These are phyloP conservation scores for Eurosta solidaginis DNA, from an alignment of 1,140 invertebrate genomes.

Conservation along the genomic window DNA sequence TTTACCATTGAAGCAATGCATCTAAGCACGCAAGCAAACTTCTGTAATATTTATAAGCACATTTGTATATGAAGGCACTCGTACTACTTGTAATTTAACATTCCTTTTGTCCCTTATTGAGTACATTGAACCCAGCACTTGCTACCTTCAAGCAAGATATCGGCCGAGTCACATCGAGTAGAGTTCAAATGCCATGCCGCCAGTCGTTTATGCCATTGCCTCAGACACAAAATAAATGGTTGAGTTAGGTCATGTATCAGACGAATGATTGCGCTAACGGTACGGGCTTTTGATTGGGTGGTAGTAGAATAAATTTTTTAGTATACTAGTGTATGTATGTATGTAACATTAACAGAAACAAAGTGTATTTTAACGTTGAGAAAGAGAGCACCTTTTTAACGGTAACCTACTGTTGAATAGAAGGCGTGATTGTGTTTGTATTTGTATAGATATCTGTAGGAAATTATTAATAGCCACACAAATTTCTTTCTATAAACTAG, in stretches of 20 bases:
- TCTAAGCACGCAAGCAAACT: background rate
- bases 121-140: background rate
- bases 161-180: background rate
- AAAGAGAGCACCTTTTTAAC: too few relatives aligned
- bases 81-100: too few relatives aligned
- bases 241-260: background rate
- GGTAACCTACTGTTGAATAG: too few relatives aligned
- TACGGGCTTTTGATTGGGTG: background rate
- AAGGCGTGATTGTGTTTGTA: too few relatives aligned
- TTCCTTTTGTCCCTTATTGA: background rate
- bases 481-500: too few relatives aligned
- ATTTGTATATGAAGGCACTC: too few relatives aligned
- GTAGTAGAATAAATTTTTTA: background rate
- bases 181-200: background rate
- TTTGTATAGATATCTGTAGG: too few relatives aligned
- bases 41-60: slow-evolving; percentile 8
- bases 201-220: background rate
- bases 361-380: too few relatives aligned
- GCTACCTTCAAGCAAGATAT: background rate
- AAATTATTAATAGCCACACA: too few relatives aligned
- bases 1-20: background rate
- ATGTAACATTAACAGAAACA: too few relatives aligned
- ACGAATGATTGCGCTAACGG: background rate
- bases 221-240: background rate
- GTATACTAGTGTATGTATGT: background rate